These are phyloP conservation scores for Urophycis tenuis DNA, from an alignment of 2,797 vertebrate genomes.

Conservation along the genomic window DNA sequence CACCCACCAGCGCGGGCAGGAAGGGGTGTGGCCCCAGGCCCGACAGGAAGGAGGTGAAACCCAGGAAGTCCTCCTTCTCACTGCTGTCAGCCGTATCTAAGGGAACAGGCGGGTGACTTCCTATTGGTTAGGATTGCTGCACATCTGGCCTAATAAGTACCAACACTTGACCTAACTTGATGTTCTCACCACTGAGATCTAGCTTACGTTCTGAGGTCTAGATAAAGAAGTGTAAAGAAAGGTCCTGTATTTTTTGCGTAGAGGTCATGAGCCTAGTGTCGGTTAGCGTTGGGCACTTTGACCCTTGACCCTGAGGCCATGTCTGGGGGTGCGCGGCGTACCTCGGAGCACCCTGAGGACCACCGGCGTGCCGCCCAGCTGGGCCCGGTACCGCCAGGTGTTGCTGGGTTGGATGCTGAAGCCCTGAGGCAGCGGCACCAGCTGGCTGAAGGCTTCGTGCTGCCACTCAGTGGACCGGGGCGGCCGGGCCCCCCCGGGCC, in stretches of 20 bases:
- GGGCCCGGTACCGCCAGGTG: conserved; percentile 53
- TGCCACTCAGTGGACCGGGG: conserved; percentile 46
- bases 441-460: conserved; percentile 44
- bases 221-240: no score
- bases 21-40: conserved; percentile 75
- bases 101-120: neutral
- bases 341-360: conserved; percentile 65
- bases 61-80: conserved; percentile 75
- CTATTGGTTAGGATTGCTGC: no score
- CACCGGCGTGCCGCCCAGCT: conserved; percentile 56
- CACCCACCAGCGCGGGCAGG: conserved; percentile 76
- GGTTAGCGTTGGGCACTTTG: no score
- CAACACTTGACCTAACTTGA: no score
- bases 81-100: conserved; percentile 60
- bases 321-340: no score
- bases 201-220: no score
- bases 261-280: no score
- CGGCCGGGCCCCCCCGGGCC: no score
- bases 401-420: conserved; percentile 39
- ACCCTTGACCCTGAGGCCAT: no score
- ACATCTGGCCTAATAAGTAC: no score
- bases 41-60: conserved; percentile 77
- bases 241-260: no score
- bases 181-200: no score
- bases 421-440: conserved; percentile 44